Conservation (phyloP, 2,113 vertebrate genomes). For the Cranoglanis bouderius region DNA sequence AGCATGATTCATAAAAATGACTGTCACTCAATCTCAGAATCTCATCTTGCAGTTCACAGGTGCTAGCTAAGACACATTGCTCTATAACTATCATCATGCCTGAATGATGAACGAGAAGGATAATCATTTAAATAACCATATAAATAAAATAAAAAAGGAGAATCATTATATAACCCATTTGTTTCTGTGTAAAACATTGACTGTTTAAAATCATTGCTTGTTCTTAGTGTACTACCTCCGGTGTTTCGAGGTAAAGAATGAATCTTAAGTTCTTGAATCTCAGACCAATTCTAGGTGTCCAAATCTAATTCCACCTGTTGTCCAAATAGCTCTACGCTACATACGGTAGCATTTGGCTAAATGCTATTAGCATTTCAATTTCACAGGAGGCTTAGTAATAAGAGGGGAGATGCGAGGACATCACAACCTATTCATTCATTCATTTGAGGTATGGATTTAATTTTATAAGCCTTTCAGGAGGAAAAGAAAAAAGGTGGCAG, state of each 20-base stretch:
- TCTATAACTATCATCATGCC: neutral
- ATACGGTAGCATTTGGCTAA: neutral
- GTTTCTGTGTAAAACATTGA: neutral
- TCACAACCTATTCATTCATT: slow-evolving; percentile 6
- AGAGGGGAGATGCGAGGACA: neutral
- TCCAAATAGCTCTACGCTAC: neutral
- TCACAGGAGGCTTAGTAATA: neutral
- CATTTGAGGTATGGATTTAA: slow-evolving; percentile 12
- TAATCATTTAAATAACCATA: no score
- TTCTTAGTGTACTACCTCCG: neutral
- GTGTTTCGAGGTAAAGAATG: neutral
- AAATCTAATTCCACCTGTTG: neutral
- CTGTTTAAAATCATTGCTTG: neutral
- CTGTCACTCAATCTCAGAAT: neutral
- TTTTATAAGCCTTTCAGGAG: slow-evolving; percentile 14
- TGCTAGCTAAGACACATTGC: neutral
- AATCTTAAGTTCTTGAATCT: neutral
- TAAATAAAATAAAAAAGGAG: neutral
- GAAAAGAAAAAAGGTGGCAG: neutral
- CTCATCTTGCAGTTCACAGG: neutral
- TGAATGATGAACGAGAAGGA: neutral
- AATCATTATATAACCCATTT: neutral
- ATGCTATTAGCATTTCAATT: slow-evolving; percentile 30
- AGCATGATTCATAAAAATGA: neutral
- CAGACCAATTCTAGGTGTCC: slow-evolving; percentile 3